phyloP scores from a whole-genome alignment of 2,797 vertebrate species.

The Hemibagrus guttatus region DNA sequence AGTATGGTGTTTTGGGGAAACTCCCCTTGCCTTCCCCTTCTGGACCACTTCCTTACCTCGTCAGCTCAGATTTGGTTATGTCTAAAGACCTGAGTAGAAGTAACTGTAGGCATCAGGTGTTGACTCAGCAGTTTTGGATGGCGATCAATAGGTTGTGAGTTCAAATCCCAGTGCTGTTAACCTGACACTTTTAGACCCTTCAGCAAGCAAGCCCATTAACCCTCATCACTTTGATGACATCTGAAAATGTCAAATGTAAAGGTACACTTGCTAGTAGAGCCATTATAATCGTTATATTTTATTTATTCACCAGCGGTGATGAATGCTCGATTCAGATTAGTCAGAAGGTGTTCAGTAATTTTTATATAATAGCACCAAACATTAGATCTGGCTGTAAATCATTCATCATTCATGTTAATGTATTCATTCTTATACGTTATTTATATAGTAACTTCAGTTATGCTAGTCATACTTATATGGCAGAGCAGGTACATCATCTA shows the following conservation, averaged over 20 bases:
- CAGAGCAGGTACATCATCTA: neutral
- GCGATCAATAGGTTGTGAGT: neutral
- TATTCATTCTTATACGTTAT: neutral
- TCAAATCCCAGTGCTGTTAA: neutral
- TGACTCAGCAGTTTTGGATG: conserved; percentile 1
- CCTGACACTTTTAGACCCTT: neutral
- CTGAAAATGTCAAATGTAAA: neutral
- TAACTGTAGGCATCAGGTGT: neutral
- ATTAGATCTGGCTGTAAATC: neutral
- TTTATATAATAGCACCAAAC: neutral
- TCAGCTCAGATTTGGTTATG: neutral
- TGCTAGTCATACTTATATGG: neutral
- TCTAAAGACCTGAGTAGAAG: neutral
- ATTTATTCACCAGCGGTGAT: neutral
- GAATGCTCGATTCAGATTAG: neutral
- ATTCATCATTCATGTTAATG: neutral
- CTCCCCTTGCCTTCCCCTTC: neutral
- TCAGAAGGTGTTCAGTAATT: neutral
- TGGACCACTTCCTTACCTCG: neutral
- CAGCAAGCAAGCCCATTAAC: neutral
- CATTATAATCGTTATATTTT: neutral
- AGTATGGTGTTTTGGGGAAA: neutral
- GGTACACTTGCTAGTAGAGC: neutral
- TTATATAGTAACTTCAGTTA: neutral
- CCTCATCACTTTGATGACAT: neutral